Evolutionary conservation across 2,888 invertebrate species (phyloP).

Genomic region (Psococerastis gibbosa): DNA sequence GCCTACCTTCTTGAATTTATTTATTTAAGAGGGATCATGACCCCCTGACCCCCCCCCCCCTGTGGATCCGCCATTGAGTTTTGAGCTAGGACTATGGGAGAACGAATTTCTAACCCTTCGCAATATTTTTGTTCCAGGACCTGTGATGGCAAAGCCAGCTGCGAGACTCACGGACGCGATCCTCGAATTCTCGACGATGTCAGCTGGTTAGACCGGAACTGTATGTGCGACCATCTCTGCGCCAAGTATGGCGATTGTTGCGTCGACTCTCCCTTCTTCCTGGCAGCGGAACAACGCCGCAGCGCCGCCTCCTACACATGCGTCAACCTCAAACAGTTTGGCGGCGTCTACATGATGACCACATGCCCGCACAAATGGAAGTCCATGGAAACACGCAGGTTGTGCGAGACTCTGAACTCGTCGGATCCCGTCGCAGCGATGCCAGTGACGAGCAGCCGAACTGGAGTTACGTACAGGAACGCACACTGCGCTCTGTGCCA

Average conservation of each 20-base stretch:
- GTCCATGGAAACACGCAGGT: conserved; percentile 16
- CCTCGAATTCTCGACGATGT: conserved; percentile 19
- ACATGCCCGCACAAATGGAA: conserved; percentile 26
- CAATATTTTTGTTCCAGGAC: conserved; percentile 17
- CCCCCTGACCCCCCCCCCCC: too few relatives aligned
- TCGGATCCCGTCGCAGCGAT: conserved; percentile 16
- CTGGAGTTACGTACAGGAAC: conserved; percentile 23
- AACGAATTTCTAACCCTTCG: too few relatives aligned
- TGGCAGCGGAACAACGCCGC: conserved; percentile 20
- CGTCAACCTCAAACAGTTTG: conserved; percentile 23
- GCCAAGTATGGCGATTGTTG: conserved; percentile 29
- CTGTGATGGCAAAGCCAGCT: conserved; percentile 20
- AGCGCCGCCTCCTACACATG: conserved; percentile 23
- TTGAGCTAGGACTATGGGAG: too few relatives aligned
- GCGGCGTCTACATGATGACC: conserved; percentile 26
- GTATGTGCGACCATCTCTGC: conserved; percentile 28
- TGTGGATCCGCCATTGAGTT: too few relatives aligned
- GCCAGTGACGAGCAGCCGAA: conserved; percentile 16
- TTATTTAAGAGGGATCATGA: too few relatives aligned
- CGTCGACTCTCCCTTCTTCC: conserved; percentile 23
- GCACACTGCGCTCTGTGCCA: conserved; percentile 28
- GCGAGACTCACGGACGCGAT: conserved; percentile 15
- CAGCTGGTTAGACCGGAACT: conserved; percentile 25
- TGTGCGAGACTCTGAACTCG: conserved; percentile 18
- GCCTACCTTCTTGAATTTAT: neutral